Conservation (phyloP, 2,113 vertebrate genomes). For the Tylochromis polylepis region DNA sequence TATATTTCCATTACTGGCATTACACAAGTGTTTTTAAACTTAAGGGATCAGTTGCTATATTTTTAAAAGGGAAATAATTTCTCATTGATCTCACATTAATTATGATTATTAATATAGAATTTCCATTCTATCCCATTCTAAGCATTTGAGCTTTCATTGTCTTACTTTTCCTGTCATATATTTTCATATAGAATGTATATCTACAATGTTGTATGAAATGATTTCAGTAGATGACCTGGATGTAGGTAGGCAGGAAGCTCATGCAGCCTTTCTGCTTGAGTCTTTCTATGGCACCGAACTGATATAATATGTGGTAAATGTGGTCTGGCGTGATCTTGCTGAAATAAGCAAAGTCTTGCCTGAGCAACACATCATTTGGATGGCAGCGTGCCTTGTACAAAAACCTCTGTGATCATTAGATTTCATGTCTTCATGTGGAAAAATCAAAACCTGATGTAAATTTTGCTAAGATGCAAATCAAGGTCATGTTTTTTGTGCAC, state of each 20-base stretch:
- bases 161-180: neutral
- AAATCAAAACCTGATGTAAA: neutral
- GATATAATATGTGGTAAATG: neutral
- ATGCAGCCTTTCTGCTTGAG: neutral
- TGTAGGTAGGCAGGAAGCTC: neutral
- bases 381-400: neutral
- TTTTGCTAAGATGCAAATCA: neutral
- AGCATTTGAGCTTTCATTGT: neutral
- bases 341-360: neutral
- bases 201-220: neutral
- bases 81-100: neutral
- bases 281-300: neutral
- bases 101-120: neutral
- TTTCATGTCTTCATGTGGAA: neutral
- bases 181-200: neutral
- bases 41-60: neutral
- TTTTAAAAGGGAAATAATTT: no score
- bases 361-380: neutral
- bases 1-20: no score
- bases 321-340: neutral
- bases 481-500: neutral
- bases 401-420: neutral
- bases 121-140: neutral
- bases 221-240: neutral
- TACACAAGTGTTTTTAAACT: neutral